Base-by-base conservation (phyloP, 2,888 invertebrate species). In the Cephus spinipes region DNA sequence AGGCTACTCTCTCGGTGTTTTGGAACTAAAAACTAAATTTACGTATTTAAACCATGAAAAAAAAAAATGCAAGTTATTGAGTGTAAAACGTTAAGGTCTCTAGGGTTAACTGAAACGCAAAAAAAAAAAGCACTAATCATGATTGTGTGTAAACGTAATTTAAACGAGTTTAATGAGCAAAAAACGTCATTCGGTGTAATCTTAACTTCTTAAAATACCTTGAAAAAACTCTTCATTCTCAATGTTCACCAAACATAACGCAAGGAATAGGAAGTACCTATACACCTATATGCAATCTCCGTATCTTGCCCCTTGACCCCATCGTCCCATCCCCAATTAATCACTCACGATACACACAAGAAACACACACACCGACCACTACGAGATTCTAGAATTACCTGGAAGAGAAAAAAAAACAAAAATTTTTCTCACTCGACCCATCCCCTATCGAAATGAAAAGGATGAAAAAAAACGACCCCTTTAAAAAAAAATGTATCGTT, bases 1-100 rank as follows among this genome's bases (percentile, higher is more conserved):
- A 90, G 87, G 86, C 89, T 91, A 91, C 85, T 91, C 88, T 91
- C 90, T 91, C 87, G 91, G 89, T 91, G 91, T 91, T 91, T 90
- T 90, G 88, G 89, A 83, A 89, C 86, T 90, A 90, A 90, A 55
- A 89, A 85, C 85, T 89, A 89, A 90, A 90, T 88, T 89, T 89
- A 88, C 86, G 87, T 89, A 90, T 85, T 86, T 89, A 89, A 89
- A 87, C 82, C 87, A 85, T 79, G 84, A 81, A 79, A 84, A 83
- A 82, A 82, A 81, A 82, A 82, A 76, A 77, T 77, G 81, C 85
- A 89, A 89, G 86, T 89, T 90, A 89, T 88, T 82, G 89, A 89
- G 88, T 89, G 89, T 89, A 90, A 86, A 84, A 85, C 12, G 83
- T 88, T 88, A 88, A 88, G 88, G 87, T 90, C 87, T 90, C 88